Base-by-base conservation (phyloP, 1,140 invertebrate species). In the Dendroctonus ponderosae region DNA sequence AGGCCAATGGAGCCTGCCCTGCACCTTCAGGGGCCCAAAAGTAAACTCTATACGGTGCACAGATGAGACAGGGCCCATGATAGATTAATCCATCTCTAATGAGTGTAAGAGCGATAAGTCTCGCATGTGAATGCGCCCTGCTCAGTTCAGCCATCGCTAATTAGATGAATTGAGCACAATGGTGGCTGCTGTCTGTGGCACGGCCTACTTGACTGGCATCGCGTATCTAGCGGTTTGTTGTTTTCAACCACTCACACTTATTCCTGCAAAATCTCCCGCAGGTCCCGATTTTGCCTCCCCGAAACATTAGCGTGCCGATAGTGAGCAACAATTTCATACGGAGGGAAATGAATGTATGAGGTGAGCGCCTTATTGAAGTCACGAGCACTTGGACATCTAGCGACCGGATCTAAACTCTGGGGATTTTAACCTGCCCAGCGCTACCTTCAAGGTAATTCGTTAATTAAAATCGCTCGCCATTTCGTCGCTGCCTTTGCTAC, bases 71-170 rank as follows among this genome's bases (percentile, higher is more conserved):
- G 53, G 41, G 42, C 48, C 15, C 52, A 64, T 74, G 72, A 74
- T 74, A 70, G 71, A 74, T 74, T 74, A 74, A 74, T 72, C 69
- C 67, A 64, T 68, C 70, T 61, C 69, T 74, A 74, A 72, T 73
- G 72, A 73, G 74, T 70, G 74, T 74, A 75, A 76, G 75, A 75
- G 73, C 73, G 75, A 76, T 76, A 76, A 76, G 75, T 76, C 75
- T 74, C 69, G 68, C 71, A 71, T 71, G 70, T 72, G 72, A 72
- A 72, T 74, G 69, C 74, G 62, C 57, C 67, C 69, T 64, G 69
- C 61, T 68, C 70, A 76, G 62, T 68, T 68, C 71, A 70, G 72
- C 71, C 71, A 72, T 70, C 67, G 72, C 72, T 76, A 76, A 76
- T 76, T 76, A 76, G 73, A 75, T 76, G 75, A 76, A 76, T 76